phyloP scores from a whole-genome alignment of 2,888 invertebrate species.

The Ectemnius lituratus region DNA sequence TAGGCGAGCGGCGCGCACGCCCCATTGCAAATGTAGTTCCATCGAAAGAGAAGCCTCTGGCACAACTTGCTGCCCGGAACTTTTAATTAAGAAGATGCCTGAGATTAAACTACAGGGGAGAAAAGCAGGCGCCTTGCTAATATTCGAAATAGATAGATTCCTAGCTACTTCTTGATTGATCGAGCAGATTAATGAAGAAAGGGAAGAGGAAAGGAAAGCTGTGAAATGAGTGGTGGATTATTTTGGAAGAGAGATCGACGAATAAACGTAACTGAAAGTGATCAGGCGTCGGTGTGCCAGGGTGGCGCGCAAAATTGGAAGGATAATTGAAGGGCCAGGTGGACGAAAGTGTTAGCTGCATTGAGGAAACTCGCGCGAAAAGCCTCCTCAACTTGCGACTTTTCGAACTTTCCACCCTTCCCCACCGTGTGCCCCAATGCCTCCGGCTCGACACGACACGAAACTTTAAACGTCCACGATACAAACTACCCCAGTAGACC shows the following conservation, averaged over 20 bases:
- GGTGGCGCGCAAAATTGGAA: constrained; percentile 39
- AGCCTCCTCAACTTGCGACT: constrained; percentile 13
- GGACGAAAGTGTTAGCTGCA: constrained; percentile 40
- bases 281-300: constrained; percentile 7
- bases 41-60: not conserved
- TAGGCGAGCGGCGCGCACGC: too few relatives aligned
- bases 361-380: constrained; percentile 25
- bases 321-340: constrained; percentile 53
- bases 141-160: constrained; percentile 30
- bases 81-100: constrained; percentile 38
- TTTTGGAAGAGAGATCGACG: constrained; percentile 25
- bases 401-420: constrained; percentile 1
- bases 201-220: too few relatives aligned
- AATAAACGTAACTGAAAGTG: constrained; percentile 47
- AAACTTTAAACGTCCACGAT: constrained; percentile 41
- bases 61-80: constrained; percentile 20
- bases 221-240: constrained; percentile 26
- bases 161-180: constrained; percentile 12
- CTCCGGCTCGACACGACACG: constrained; percentile 2
- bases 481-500: constrained; percentile 11
- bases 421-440: not conserved
- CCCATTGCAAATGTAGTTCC: constrained; percentile 9
- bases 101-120: constrained; percentile 30
- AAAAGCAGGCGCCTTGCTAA: not conserved
- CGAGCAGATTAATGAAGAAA: constrained; percentile 11